Base-by-base conservation (phyloP, 2,888 invertebrate species). In the Lumbricus terrestris region DNA sequence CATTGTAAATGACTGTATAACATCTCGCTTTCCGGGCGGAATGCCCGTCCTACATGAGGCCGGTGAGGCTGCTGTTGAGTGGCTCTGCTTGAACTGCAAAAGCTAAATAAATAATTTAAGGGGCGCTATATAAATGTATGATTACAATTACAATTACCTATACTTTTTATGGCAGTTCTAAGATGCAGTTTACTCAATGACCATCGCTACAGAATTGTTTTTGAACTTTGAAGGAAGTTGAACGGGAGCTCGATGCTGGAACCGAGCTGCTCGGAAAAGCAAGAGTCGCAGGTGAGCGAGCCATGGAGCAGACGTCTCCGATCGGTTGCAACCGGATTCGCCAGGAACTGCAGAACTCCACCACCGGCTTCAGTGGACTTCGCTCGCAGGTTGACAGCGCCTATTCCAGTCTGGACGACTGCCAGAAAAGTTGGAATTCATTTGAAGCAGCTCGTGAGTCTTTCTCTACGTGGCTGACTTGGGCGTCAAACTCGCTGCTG, bases 401-500 rank as follows among this genome's bases (percentile, higher is more conserved):
- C 34, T 82, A 89, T 54, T 34, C 47, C 47, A 40, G 38, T 35
- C 88, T 91, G 91, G 90, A 91, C 88, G 69, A 35, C 82, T 88
- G 90, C 69, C 88, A 91, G 89, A 35, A 42, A 33, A 38, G 37
- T 33, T 92, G 92, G 91, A 85, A 96, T 92, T 97, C 98, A 93
- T 98, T 98, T 94, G 98, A 98, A 94, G 96, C 96, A 92, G 97
- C 97, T 0, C 96, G 97, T 93, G 97, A 98, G 93, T 96, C 97
- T 88, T 96, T 98, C 89, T 96, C 97, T 90, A 96, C 96, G 89
- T 98, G 98, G 97, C 95, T 98, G 91, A 96, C 96, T 89, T 98
- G 98, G 92, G 97, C 97, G 0, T 98, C 98, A 95, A 96, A 96
- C 93, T 96, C 96, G 33, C 96, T 99, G 90, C 97, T 98, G 94